These are phyloP conservation scores for Sphenopsis melanotis DNA, from an alignment of 2,797 vertebrate species.

Conservation along the genomic window DNA sequence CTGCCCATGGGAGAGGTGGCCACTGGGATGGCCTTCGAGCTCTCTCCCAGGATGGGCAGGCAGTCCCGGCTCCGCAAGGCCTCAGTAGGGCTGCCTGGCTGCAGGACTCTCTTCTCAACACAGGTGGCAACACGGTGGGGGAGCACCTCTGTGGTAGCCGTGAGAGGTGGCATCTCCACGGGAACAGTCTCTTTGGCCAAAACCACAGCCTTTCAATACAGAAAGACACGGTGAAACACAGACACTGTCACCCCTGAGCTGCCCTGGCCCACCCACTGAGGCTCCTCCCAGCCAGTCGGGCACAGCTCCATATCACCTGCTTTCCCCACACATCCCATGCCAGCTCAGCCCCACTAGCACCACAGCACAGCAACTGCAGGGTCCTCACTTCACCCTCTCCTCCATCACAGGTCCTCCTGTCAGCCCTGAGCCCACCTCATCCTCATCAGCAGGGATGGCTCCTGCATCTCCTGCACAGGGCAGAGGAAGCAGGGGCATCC, in stretches of 20 bases:
- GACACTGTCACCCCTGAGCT: not conserved
- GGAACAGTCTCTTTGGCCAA: constrained; percentile 33
- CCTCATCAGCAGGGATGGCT: fast-evolving
- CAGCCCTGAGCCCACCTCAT: not conserved
- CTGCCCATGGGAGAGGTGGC: constrained; percentile 10
- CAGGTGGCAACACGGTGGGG: constrained; percentile 16
- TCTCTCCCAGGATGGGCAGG: not conserved
- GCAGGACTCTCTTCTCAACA: constrained; percentile 62
- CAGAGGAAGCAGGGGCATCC: not conserved
- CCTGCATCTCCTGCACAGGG: fast-evolving
- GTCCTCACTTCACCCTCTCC: not conserved
- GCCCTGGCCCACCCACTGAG: not conserved
- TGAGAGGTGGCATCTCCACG: constrained; percentile 26
- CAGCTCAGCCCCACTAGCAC: not conserved
- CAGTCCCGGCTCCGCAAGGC: constrained; percentile 42
- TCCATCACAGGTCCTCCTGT: not conserved
- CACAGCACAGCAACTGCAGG: not conserved
- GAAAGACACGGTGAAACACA: not conserved
- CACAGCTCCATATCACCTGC: fast-evolving
- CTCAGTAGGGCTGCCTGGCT: constrained; percentile 36
- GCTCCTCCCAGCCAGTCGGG: not conserved
- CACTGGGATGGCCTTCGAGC: constrained; percentile 9
- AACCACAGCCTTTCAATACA: constrained; percentile 23
- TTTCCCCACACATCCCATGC: not conserved
- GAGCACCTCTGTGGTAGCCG: not conserved